Conservation (phyloP, 1,140 invertebrate genomes). For the Physella acuta region DNA sequence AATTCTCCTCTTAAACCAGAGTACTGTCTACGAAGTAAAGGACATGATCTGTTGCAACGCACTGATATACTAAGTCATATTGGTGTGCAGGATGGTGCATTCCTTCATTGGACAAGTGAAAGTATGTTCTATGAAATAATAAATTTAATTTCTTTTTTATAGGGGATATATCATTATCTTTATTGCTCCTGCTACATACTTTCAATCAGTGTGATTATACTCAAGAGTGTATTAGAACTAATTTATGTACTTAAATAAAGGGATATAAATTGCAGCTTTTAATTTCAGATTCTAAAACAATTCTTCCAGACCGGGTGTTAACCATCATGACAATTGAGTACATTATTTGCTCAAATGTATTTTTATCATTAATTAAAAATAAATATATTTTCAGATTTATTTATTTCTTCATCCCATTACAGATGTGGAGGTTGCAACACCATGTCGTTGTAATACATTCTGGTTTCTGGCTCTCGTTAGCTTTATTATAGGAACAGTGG, state of each 20-base stretch:
- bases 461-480: constrained; percentile 53
- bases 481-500: constrained; percentile 50
- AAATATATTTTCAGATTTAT: too few species aligned
- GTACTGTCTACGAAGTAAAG: constrained; percentile 35
- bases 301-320: too few species aligned
- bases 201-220: too few species aligned
- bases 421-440: constrained; percentile 31
- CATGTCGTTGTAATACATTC: constrained; percentile 49
- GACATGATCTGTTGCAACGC: constrained; percentile 35
- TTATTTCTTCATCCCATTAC: constrained; percentile 14
- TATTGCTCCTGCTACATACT: too few species aligned
- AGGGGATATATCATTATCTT: too few species aligned
- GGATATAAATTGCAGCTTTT: too few species aligned
- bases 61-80: constrained; percentile 30
- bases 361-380: too few species aligned
- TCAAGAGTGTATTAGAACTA: too few species aligned
- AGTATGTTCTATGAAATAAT: constrained; percentile 30
- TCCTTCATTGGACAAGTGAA: constrained; percentile 39
- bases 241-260: too few species aligned
- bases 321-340: too few species aligned
- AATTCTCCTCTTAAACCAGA: constrained; percentile 30
- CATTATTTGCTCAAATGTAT: too few species aligned
- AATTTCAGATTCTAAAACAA: too few species aligned
- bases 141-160: constrained; percentile 4
- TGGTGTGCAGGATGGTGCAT: constrained; percentile 38